Evolutionary conservation across 2,888 invertebrate species (phyloP), one percentile per base, ranked within the genome.

Genomic region (Galeruca laticollis): DNA sequence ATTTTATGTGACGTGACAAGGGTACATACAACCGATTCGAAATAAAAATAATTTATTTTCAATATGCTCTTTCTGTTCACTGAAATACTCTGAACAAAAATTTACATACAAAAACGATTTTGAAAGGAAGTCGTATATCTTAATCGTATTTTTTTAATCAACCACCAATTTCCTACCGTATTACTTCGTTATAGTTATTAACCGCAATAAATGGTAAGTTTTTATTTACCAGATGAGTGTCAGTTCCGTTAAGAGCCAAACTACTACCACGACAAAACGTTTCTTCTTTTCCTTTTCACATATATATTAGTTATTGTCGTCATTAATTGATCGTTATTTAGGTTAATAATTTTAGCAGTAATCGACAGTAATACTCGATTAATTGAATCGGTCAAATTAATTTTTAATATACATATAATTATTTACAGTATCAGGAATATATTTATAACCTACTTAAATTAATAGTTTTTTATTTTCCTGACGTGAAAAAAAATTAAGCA

Each of bases 291-390:
- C 1, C 37, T 13, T 40, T 47, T 47, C 15, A 4, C 15, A n/a
- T 18, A 15, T 18, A 9, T 9, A 15, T 47, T 9, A 9, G n/a
- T 54, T 54, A 31, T n/a, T 54, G 13, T 54, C 26, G 31, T n/a
- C 54, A 26, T 26, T 31, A 31, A 54, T n/a, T 54, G 26, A 26
- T 33, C 18, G 33, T 35, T 35, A 33, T 57, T 57, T 33, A 57
- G 35, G 56, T 57, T 57, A 57, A n/a, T n/a, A n/a, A 57, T 57
- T 57, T 57, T 10, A 35, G 35, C 31, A 35, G 8, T 57, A 57
- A 57, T 57, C 35, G 35, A 35, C 33, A 31, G 56, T 57, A 57
- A 57, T 57, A 35, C 15, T 35, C 56, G 6, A 13, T 57, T 57
- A 57, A 57, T 35, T 57, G 15, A 35, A 33, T 35, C 13, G 54